Base-by-base conservation (phyloP, 2,113 vertebrate species). In the Malaclemys terrapin region DNA sequence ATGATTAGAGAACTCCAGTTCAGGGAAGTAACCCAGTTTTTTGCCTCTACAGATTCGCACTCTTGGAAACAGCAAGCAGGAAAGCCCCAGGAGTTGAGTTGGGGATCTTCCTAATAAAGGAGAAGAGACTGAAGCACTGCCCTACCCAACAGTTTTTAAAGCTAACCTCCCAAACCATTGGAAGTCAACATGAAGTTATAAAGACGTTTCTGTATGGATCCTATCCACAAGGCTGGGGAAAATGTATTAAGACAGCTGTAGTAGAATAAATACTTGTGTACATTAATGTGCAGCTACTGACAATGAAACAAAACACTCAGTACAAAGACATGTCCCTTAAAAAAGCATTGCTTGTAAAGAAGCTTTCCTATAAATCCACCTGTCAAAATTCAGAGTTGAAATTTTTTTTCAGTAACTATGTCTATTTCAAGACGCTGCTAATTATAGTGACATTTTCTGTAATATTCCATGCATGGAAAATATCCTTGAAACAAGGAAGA, bases 351-450 rank as follows among this genome's bases (percentile, higher is more conserved):
- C 83, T 88, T 87, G 17, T 19, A 86, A 96, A 94, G 75, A 0
- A 0, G 53, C 85, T 97, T 89, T 25, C 22, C 88, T 91, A 54
- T 85, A 96, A 95, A 90, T 80, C 57, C 62, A 87, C 31, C 31
- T 83, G 47, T 85, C 92, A 93, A 92, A 92, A 96, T 78, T 91
- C 85, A 87, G 11, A 93, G 38, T 35, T 19, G 25, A 93, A 54
- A 14, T 25, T 25, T 76, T 25, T 25, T 86, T 76, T 87, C 49
- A 93, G 38, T 78, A 50, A 87, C 35, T 0, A 87, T 35, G 45
- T 92, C 91, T 92, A 80, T 52, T 89, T 50, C 13, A 88, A 86
- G 82, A 81, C 38, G 92, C 38, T 8, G 50, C 31, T 57, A 89
- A 57, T 13, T 47, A 87, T 50, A 85, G 94, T 84, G 53, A 50